These are phyloP conservation scores for Notechis scutatus DNA, from an alignment of 2,113 vertebrate genomes.

Conservation along the genomic window DNA sequence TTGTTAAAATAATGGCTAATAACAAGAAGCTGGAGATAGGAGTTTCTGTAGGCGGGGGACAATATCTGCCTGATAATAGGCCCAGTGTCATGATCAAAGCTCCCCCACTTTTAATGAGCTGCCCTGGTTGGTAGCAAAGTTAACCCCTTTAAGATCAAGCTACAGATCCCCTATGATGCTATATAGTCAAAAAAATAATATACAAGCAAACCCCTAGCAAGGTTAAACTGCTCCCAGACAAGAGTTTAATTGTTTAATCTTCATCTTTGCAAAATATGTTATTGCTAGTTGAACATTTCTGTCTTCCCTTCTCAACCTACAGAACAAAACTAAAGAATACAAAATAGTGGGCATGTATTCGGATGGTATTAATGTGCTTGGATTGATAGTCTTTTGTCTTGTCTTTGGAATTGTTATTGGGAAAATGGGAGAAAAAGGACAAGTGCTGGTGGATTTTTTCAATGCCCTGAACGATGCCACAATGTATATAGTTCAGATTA, in stretches of 20 bases:
- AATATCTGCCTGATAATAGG: not conserved
- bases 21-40: not conserved
- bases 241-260: not conserved
- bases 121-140: not conserved
- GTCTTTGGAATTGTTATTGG: slow-evolving; percentile 94
- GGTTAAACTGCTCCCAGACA: slow-evolving; percentile 1
- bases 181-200: not conserved
- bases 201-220: not conserved
- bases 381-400: slow-evolving; percentile 93
- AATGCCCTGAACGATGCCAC: slow-evolving; percentile 95
- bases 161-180: not conserved
- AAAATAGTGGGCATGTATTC: slow-evolving; percentile 83
- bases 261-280: slow-evolving; percentile 23
- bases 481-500: slow-evolving; percentile 94
- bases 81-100: not conserved
- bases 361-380: slow-evolving; percentile 90
- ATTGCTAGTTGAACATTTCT: slow-evolving; percentile 26
- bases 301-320: slow-evolving; percentile 50
- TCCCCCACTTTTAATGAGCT: not conserved
- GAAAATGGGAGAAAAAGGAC: slow-evolving; percentile 93
- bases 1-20: not conserved
- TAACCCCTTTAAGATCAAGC: not conserved
- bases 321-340: slow-evolving; percentile 91
- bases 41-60: not conserved
- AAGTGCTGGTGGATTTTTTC: slow-evolving; percentile 92